Base-by-base conservation (phyloP, 2,797 vertebrate species). In the Dendrocincla fuliginosa region DNA sequence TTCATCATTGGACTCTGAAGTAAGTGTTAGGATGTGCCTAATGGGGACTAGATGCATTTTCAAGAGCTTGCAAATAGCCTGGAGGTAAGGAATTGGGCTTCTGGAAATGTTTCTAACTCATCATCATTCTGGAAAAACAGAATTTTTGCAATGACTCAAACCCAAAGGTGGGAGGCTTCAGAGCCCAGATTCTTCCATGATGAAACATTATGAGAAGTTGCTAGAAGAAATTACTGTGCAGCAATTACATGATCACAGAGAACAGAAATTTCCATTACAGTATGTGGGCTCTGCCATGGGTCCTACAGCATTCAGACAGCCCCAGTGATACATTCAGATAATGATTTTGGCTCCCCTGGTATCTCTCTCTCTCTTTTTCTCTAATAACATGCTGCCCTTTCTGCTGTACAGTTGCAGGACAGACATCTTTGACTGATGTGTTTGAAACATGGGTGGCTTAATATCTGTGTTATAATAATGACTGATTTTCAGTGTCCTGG, bases 371-470 rank as follows among this genome's bases (percentile, higher is more conserved):
- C 61, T 85, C 23, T 78, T 56, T 93, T 53, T 81, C 30, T 46
- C 63, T 90, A 92, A 93, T 93, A 94, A 80, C 12, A 11, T 56
- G 25, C 85, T 96, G 77, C 67, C 90, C 91, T 95, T 90, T 95
- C 67, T 90, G 74, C 74, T 39, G 30, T 74, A 79, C 24, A 42
- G 47, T 94, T 95, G 52, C 67, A 90, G 95, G 89, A 95, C 93
- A 91, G 70, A 84, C 14, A 5, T 84, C 74, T 94, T 93, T 95
- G 92, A 78, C 60, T 80, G 77, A 93, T 95, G 80, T 76, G 37
- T 84, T 95, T 95, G 78, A 95, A 92, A 96, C 80, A 79, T 80
- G 44, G 67, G 77, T 89, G 85, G 59, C 27, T 95, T 94, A 95
- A 86, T 90, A 90, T 87, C 83, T 89, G 9, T 46, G 63, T 64